Evolutionary conservation across 2,113 vertebrate species (phyloP).

Genomic region (Sander lucioperca): DNA sequence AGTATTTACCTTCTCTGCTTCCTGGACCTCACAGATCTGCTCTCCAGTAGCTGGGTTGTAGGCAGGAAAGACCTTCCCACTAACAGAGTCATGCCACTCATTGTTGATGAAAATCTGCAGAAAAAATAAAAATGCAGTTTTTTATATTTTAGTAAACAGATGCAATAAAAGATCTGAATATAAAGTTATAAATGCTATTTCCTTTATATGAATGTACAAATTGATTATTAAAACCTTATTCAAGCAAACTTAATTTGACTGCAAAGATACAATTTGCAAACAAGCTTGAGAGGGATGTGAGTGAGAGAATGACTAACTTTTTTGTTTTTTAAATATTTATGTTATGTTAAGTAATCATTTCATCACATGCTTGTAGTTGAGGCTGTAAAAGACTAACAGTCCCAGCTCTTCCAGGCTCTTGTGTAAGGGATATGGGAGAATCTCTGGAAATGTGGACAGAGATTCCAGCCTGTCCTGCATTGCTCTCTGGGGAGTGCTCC

Average conservation of each 20-base stretch:
- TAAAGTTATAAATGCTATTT: neutral
- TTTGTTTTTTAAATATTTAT: slow-evolving; percentile 39
- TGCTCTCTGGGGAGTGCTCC: slow-evolving; percentile 85
- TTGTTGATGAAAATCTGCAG: slow-evolving; percentile 98
- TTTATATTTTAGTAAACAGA: slow-evolving; percentile 18
- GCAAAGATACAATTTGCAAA: slow-evolving; percentile 4
- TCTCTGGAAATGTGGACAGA: slow-evolving; percentile 83
- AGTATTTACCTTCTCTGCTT: slow-evolving; percentile 94
- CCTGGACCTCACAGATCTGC: slow-evolving; percentile 96
- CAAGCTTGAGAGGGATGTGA: neutral
- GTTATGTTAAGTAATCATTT: slow-evolving; percentile 29
- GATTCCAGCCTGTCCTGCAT: slow-evolving; percentile 83
- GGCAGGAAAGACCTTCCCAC: slow-evolving; percentile 90
- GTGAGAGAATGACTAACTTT: neutral
- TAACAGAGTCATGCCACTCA: slow-evolving; percentile 97
- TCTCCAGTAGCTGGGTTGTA: slow-evolving; percentile 95
- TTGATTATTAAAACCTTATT: neutral
- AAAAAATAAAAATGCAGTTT: slow-evolving; percentile 29
- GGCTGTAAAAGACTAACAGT: slow-evolving; percentile 46
- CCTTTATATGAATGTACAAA: neutral
- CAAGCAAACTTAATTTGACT: neutral
- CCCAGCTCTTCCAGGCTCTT: slow-evolving; percentile 61
- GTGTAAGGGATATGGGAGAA: slow-evolving; percentile 77
- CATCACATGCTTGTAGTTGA: slow-evolving; percentile 30
- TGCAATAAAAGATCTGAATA: neutral